Conservation (phyloP, 2,888 invertebrate genomes). For the Dicyrtomina minuta region DNA sequence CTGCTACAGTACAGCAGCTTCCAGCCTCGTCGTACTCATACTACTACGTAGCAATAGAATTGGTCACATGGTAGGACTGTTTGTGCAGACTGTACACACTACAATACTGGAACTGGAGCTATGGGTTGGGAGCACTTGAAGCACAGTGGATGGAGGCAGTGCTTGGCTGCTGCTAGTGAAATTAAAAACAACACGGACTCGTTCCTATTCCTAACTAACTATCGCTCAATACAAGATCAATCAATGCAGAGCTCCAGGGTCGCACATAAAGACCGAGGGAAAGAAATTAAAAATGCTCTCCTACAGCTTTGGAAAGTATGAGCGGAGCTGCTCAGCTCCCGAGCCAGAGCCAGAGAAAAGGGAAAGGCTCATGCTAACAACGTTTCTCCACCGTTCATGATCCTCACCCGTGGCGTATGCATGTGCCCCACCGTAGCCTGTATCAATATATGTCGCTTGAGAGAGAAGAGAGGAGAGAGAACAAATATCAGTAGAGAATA, state of each 20-base stretch:
- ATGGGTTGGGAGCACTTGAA: too few species aligned
- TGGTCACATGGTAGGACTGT: too few species aligned
- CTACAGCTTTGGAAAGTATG: conserved; percentile 11
- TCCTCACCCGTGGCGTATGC: too few species aligned
- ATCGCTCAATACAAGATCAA: conserved; percentile 31
- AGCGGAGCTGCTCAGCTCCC: neutral
- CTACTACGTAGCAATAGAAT: too few species aligned
- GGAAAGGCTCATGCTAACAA: neutral
- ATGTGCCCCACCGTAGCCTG: neutral
- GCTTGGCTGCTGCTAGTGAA: neutral
- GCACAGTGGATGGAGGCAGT: too few species aligned
- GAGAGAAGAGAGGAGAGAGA: neutral
- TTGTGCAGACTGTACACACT: too few species aligned
- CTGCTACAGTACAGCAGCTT: too few species aligned
- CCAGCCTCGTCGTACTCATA: too few species aligned
- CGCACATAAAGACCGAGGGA: conserved; percentile 34
- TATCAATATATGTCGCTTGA: neutral
- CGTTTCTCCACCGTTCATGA: neutral
- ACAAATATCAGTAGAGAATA: neutral
- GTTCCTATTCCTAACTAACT: neutral
- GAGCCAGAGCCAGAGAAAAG: neutral
- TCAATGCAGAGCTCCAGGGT: conserved; percentile 28
- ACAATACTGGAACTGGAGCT: too few species aligned
- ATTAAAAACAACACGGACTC: conserved; percentile 31
- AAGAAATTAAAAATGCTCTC: conserved; percentile 42